Evolutionary conservation across 2,113 vertebrate genomes (phyloP), one percentile per base, ranked within the genome.

Genomic region (Cryptomyrus ogoouensis): DNA sequence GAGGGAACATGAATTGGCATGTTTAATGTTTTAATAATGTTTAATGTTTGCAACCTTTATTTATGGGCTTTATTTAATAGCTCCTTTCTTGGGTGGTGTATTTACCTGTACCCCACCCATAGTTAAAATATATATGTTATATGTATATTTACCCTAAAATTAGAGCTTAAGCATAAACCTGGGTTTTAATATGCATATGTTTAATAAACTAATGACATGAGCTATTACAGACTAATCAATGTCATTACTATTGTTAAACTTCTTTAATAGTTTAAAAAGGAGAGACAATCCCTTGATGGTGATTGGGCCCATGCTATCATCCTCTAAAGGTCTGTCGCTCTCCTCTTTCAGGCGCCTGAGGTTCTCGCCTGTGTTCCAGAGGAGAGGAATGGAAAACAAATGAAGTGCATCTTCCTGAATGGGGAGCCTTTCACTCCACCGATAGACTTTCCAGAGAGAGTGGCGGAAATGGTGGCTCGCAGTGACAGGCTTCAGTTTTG

Each of bases 401-500:
- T 77, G 13, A 77, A 35, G 31, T 77, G 35, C 27, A 12, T 77
- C 47, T 83, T 89, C 31, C 52, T 62, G 74, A 80, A 42, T 27
- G 74, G 74, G 35, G 12, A 8, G 42, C 3, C 77, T 44, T 83
- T 44, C 77, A 3, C 31, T 6, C 77, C 77, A 42, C 77, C 31
- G 6, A 46, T 24, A 90, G 56, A 89, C 53, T 66, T 47, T 77
- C 47, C 24, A 31, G 1, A 52, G 58, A n/a, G 24, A 35, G 44
- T 56, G 3, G 3, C 42, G 5, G 83, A 84, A 24, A 66, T 42
- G 88, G 31, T 31, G 39, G 96, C 96, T 96, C 93, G 95, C 95
- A 96, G 92, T 96, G 95, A 96, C 95, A 96, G 93, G 49, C 94
- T 94, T 96, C 96, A 95, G 96, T 96, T 96, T 95, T 95, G 95